Percentiles rank a stretch among this genome's conserved stretches.
Evolutionary conservation across 2,797 vertebrate species (phyloP).

Genomic region (Lates japonicus): DNA sequence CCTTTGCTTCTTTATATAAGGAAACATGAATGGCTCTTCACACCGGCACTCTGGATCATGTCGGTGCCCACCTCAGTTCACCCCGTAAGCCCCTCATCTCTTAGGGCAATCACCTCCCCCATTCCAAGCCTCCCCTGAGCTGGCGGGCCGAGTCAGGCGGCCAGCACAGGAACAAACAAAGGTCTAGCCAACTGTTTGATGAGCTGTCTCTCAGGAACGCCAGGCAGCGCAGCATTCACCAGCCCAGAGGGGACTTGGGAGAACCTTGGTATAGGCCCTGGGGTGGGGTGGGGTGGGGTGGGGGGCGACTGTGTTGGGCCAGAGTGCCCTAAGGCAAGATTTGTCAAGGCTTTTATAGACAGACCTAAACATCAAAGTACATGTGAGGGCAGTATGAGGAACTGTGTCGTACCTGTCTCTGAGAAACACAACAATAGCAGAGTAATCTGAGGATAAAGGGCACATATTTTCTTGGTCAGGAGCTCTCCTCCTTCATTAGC

Average conservation of each 20-base stretch:
- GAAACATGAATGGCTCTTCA: constrained; percentile 47
- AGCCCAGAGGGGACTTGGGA: constrained; percentile 12
- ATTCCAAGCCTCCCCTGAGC: constrained; percentile 13
- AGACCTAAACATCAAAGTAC: constrained; percentile 51
- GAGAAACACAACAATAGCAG: constrained; percentile 45
- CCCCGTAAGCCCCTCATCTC: constrained; percentile 26
- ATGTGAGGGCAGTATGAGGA: constrained; percentile 35
- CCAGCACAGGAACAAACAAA: constrained; percentile 59
- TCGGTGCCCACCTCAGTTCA: constrained; percentile 40
- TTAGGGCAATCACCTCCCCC: constrained; percentile 33
- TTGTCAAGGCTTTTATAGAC: constrained; percentile 35
- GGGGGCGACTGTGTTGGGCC: neutral
- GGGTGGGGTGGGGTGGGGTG: neutral
- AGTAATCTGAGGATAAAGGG: constrained; percentile 53
- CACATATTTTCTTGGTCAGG: constrained; percentile 58
- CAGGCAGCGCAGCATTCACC: constrained; percentile 46
- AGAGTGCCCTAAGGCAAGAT: constrained; percentile 22
- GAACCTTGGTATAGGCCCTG: constrained; percentile 8
- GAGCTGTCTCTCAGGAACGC: constrained; percentile 55
- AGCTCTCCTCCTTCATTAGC: constrained; percentile 65
- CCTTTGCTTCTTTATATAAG: neutral
- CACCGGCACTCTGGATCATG: constrained; percentile 25
- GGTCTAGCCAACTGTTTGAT: constrained; percentile 58
- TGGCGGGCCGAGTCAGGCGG: constrained; percentile 12
- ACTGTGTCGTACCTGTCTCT: constrained; percentile 35